phyloP scores from a whole-genome alignment of 2,888 invertebrate genomes.

The Eudemis profundana region DNA sequence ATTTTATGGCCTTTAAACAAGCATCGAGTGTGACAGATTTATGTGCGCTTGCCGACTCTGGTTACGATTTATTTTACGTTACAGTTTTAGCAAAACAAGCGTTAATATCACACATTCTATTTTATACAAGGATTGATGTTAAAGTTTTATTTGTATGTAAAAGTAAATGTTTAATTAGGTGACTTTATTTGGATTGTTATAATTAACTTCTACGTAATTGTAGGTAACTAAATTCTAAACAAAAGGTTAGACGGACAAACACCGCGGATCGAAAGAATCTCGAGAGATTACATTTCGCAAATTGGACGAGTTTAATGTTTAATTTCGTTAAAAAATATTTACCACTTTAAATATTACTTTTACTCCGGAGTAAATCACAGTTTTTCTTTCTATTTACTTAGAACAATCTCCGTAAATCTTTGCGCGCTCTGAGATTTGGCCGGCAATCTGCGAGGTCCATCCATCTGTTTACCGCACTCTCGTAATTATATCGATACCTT shows the following conservation, averaged over 20 bases:
- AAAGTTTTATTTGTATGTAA: conserved; percentile 15
- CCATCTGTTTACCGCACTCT: conserved; percentile 24
- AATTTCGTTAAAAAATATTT: conserved; percentile 51
- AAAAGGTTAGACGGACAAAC: conserved; percentile 35
- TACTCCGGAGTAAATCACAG: conserved; percentile 11
- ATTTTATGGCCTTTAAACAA: conserved; percentile 70
- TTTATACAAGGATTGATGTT: conserved; percentile 7
- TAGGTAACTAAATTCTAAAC: conserved; percentile 26
- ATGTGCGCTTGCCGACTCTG: conserved; percentile 83
- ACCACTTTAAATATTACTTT: conserved; percentile 44
- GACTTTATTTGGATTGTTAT: conserved; percentile 11
- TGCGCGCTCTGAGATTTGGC: conserved; percentile 17
- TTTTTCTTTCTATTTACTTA: conserved; percentile 10
- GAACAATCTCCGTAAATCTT: conserved; percentile 17
- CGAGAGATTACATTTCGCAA: conserved; percentile 29
- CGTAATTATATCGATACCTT: neutral
- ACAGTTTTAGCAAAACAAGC: conserved; percentile 69
- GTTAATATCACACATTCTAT: conserved; percentile 66
- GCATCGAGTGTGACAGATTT: conserved; percentile 66
- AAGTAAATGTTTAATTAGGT: too few relatives aligned
- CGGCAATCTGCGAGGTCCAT: conserved; percentile 31
- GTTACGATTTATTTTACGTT: conserved; percentile 56
- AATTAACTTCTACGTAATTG: conserved; percentile 23
- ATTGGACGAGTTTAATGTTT: conserved; percentile 33
- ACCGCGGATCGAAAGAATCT: conserved; percentile 24